Evolutionary conservation across 1,140 invertebrate species (phyloP).

Genomic region (Heliothis subflexa): DNA sequence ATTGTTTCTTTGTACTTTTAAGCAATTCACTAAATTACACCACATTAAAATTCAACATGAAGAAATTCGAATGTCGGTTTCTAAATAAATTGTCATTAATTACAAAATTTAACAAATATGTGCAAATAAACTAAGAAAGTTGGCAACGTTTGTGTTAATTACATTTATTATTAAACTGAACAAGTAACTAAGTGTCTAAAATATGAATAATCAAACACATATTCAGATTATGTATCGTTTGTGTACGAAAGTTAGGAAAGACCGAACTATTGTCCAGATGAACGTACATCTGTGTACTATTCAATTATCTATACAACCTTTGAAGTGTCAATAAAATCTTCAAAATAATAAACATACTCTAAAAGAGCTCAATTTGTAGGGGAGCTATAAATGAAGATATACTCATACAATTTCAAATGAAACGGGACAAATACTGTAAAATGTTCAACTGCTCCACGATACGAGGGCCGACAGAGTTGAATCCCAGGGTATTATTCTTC

Average conservation of each 20-base stretch:
- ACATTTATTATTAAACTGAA: slow-evolving; percentile 81
- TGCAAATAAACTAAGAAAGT: slow-evolving; percentile 86
- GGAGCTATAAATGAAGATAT: slow-evolving; percentile 29
- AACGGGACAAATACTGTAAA: slow-evolving; percentile 35
- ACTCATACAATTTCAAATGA: slow-evolving; percentile 17
- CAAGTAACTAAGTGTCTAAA: slow-evolving; percentile 82
- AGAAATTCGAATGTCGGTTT: slow-evolving; percentile 81
- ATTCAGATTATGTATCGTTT: slow-evolving; percentile 67
- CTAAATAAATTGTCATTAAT: slow-evolving; percentile 86
- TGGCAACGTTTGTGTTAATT: slow-evolving; percentile 83
- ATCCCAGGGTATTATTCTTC: slow-evolving; percentile 25
- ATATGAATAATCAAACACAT: slow-evolving; percentile 83
- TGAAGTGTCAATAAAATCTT: slow-evolving; percentile 57
- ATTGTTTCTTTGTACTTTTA: slow-evolving; percentile 87
- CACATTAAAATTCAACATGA: slow-evolving; percentile 84
- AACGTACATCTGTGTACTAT: slow-evolving; percentile 53
- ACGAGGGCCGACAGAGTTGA: slow-evolving; percentile 13
- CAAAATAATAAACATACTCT: slow-evolving; percentile 41
- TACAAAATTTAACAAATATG: slow-evolving; percentile 85
- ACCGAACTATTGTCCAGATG: slow-evolving; percentile 60
- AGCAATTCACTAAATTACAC: slow-evolving; percentile 87
- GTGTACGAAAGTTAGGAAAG: slow-evolving; percentile 60
- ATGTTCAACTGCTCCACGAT: not conserved
- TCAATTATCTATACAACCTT: slow-evolving; percentile 73
- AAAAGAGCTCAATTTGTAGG: slow-evolving; percentile 38